Conservation (phyloP, 1,140 invertebrate genomes). For the Pachypeltis micranthus region DNA sequence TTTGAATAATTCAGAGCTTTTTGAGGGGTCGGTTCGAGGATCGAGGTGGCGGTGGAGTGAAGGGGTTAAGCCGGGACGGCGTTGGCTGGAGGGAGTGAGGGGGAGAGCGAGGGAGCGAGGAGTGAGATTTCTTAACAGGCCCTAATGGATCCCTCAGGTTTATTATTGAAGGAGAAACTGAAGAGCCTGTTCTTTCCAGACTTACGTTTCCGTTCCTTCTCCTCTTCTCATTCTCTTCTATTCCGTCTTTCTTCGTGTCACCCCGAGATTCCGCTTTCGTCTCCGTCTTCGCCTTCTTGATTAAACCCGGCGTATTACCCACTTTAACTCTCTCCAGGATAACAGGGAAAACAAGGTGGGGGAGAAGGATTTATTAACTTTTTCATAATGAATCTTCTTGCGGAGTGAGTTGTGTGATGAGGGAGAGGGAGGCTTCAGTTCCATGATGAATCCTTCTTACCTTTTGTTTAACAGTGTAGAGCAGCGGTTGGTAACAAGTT, state of each 20-base stretch:
- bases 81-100: too few relatives aligned
- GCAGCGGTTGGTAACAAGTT: background rate
- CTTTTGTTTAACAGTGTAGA: slow-evolving; percentile 2
- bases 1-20: slow-evolving; percentile 14
- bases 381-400: slow-evolving; percentile 3
- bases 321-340: background rate
- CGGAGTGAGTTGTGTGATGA: background rate
- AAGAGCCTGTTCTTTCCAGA: background rate
- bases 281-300: background rate
- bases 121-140: slow-evolving; percentile 11
- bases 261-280: background rate
- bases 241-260: background rate
- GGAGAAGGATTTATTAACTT: slow-evolving; percentile 4
- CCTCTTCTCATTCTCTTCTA: slow-evolving; percentile 5
- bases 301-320: slow-evolving; percentile 4
- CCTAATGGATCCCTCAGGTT: slow-evolving; percentile 14
- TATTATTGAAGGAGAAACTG: slow-evolving; percentile 14
- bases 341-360: background rate
- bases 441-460: background rate
- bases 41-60: background rate
- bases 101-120: background rate
- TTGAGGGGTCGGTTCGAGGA: slow-evolving; percentile 5
- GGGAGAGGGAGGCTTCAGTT: background rate
- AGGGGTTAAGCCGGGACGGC: background rate
- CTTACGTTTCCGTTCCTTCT: background rate